A percentile compares a stretch with the other conserved stretches of the same genome.
phyloP scores from a whole-genome alignment of 2,113 vertebrate genomes.

The Aegithalos caudatus region DNA sequence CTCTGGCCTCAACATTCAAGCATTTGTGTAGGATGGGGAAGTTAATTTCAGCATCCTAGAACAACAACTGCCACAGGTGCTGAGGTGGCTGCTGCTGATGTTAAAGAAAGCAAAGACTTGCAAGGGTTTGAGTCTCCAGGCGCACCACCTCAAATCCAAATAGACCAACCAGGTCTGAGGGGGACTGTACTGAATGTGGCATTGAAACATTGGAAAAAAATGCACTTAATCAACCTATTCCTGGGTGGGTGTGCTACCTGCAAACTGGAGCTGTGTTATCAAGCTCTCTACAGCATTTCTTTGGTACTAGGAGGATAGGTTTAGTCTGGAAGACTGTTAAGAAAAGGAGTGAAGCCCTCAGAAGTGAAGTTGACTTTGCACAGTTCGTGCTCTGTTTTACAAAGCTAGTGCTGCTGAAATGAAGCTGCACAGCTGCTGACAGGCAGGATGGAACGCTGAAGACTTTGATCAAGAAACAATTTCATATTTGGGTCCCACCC shows the following conservation, averaged over 20 bases:
- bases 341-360: not conserved
- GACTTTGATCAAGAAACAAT: not conserved
- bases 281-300: not conserved
- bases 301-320: not conserved
- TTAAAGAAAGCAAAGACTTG: not conserved
- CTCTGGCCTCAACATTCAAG: not conserved
- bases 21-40: constrained; percentile 2
- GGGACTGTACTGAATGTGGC: not conserved
- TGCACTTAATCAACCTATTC: not conserved
- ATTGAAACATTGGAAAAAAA: not conserved
- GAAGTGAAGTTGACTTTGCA: not conserved
- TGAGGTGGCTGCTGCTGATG: not conserved
- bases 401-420: not conserved
- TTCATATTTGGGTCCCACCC: not conserved
- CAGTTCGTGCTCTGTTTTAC: not conserved
- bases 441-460: not conserved
- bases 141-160: not conserved
- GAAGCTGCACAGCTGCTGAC: not conserved
- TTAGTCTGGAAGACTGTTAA: not conserved
- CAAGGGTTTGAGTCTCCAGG: not conserved
- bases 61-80: not conserved
- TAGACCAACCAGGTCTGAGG: not conserved
- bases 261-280: not conserved
- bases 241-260: not conserved
- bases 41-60: constrained; percentile 18